Base-by-base conservation (phyloP, 2,797 vertebrate species). In the Paedocypris micromegethes region DNA sequence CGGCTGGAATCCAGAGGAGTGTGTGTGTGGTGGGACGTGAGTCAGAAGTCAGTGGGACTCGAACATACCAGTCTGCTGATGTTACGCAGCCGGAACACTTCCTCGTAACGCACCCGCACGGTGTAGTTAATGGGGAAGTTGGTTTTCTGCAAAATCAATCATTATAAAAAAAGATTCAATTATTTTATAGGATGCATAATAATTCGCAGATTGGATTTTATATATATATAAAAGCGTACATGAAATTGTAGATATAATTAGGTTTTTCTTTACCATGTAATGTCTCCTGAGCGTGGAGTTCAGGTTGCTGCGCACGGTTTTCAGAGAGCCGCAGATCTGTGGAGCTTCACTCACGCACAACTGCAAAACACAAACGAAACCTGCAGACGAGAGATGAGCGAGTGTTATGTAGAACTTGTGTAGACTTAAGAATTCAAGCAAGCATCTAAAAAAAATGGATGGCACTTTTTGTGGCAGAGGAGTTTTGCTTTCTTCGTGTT, bases 61-160 rank as follows among this genome's bases (percentile, higher is more conserved):
- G 53, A 2, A 41, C 78, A 83, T 85, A 91, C 90, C 88, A 91
- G 81, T 76, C 67, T 75, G 58, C 77, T 85, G 78, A 91, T 87
- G 79, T 88, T 89, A 59, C 79, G 83, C 53, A 87, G 79, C 71
- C 81, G 87, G 68, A 89, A 89, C 73, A 91, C 73, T 78, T 91
- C 89, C 53, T 84, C 80, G 4, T 81, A 80, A 60, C 84, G 87
- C 72, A 91, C 82, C 53, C 58, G 82, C 65, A 91, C 82, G 73
- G 86, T 87, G 74, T 89, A 91, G 77, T 88, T 86, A 42, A 91
- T 87, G 58, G 90, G 90, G 63, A 91, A 89, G 80, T 90, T 85
- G 62, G 88, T 85, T 64, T 86, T 89, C 90, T 91, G 82, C 62
- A 80, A 81, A 72, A 23, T 23, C 23, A 23, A 23, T 23, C 23